These are phyloP conservation scores for Eupithecia exiguata DNA, from an alignment of 2,888 invertebrate species.

Conservation along the genomic window DNA sequence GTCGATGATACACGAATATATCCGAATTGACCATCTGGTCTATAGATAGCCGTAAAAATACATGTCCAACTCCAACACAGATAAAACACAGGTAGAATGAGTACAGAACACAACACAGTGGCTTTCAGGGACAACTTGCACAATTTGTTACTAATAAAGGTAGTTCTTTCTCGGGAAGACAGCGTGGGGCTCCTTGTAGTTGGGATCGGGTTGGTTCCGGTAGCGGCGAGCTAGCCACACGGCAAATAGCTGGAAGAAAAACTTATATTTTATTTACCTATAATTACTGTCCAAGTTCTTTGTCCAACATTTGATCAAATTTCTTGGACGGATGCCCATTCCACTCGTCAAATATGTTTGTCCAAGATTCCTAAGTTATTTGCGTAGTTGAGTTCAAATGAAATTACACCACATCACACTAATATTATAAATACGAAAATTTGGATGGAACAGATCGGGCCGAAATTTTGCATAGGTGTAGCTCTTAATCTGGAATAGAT, in stretches of 20 bases:
- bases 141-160: constrained; percentile 60
- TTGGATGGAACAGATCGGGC: no score
- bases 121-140: constrained; percentile 25
- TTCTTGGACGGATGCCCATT: no score
- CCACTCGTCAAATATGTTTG: no score
- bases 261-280: neutral
- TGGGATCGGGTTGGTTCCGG: constrained; percentile 91
- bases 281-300: no score
- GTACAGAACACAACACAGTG: constrained; percentile 41
- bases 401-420: no score
- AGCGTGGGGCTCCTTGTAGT: constrained; percentile 88
- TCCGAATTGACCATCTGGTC: neutral
- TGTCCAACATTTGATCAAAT: no score
- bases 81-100: constrained; percentile 21
- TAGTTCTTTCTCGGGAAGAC: constrained; percentile 86
- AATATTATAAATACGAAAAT: no score
- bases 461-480: no score
- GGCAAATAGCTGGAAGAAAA: constrained; percentile 88
- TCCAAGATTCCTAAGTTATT: no score
- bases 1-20: neutral
- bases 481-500: no score
- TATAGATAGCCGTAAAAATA: neutral
- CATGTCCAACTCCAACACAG: neutral
- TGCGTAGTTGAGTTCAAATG: no score
- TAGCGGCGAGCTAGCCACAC: constrained; percentile 91